Evolutionary conservation across 92 coral and sea anemone genomes (phyloP).

Genomic region (Phenganax marumi): DNA sequence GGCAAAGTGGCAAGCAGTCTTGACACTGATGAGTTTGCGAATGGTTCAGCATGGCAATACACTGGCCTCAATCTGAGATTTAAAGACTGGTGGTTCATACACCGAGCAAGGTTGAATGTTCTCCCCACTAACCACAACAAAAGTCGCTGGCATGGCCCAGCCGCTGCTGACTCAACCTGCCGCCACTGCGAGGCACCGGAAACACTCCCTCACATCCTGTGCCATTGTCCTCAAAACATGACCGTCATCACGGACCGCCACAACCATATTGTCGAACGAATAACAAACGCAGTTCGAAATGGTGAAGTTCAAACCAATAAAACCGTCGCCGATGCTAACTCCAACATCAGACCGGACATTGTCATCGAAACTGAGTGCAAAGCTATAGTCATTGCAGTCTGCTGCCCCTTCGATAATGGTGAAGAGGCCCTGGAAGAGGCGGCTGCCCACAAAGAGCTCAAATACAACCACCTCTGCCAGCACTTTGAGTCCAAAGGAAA

Average conservation of each 20-base stretch:
- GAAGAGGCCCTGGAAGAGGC: not conserved
- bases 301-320: constrained; percentile 2
- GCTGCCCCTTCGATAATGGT: constrained; percentile 39
- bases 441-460: not conserved
- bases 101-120: constrained; percentile 43
- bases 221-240: constrained; percentile 39
- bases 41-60: constrained; percentile 23
- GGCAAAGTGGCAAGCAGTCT: constrained; percentile 39
- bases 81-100: constrained; percentile 37
- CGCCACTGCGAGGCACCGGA: constrained; percentile 22
- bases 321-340: constrained; percentile 3
- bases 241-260: constrained; percentile 21
- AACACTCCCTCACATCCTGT: no score
- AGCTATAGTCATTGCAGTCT: constrained; percentile 13
- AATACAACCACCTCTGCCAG: not conserved
- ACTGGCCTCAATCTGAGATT: constrained; percentile 24
- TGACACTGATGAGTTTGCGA: constrained; percentile 12
- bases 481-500: not conserved
- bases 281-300: constrained; percentile 15
- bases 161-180: not conserved
- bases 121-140: constrained; percentile 47
- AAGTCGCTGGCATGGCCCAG: constrained; percentile 22
- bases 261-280: constrained; percentile 25
- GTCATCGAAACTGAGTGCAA: constrained; percentile 4
- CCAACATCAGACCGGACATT: constrained; percentile 29